These are phyloP conservation scores for Bombus confusus DNA, from an alignment of 1,140 invertebrate species.

Conservation along the genomic window DNA sequence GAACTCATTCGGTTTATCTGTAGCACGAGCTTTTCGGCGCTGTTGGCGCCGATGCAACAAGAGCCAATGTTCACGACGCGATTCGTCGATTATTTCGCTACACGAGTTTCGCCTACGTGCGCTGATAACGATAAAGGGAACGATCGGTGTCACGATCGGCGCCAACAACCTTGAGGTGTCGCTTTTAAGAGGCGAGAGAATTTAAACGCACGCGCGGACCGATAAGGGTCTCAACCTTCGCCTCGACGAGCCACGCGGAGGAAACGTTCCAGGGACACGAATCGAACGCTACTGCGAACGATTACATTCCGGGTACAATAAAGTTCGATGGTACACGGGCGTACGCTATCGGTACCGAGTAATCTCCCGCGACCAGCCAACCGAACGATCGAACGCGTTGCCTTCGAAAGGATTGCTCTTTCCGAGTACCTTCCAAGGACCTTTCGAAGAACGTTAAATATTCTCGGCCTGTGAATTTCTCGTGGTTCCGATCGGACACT, in stretches of 20 bases:
- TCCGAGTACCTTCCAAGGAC: slow-evolving; percentile 3
- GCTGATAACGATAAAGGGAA: neutral
- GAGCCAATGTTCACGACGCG: neutral
- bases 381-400: slow-evolving; percentile 32
- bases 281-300: slow-evolving; percentile 45
- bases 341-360: slow-evolving; percentile 45
- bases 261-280: slow-evolving; percentile 46
- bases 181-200: neutral
- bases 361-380: slow-evolving; percentile 31
- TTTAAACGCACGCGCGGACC: neutral
- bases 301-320: slow-evolving; percentile 50
- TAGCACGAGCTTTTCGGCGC: no score
- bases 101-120: slow-evolving; percentile 22
- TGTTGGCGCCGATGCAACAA: no score
- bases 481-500: neutral
- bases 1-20: no score
- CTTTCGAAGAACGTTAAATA: slow-evolving; percentile 24
- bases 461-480: slow-evolving; percentile 13
- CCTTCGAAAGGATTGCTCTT: slow-evolving; percentile 5
- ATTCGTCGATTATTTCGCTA: slow-evolving; percentile 30
- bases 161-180: neutral
- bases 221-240: slow-evolving; percentile 26
- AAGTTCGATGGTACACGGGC: slow-evolving; percentile 51
- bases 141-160: neutral
- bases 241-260: slow-evolving; percentile 8